Evolutionary conservation across 1,140 invertebrate species (phyloP), one percentile per base, ranked within the genome.

Genomic region (Mactra quadrangularis): DNA sequence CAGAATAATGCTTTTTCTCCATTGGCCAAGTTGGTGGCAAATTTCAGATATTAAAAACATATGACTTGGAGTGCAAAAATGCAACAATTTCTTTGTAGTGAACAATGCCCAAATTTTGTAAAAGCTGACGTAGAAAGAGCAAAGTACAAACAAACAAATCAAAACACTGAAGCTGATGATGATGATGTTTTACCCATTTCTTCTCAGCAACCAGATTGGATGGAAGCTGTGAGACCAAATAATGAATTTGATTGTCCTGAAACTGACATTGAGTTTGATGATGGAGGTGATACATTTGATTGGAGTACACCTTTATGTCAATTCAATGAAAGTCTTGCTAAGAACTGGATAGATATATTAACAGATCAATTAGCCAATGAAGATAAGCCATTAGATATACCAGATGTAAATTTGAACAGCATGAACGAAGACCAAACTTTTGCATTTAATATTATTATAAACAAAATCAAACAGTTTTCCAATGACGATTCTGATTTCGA

Each of bases 61-160:
- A 22, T n/a, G 6, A 52, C 45, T 33, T 86, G 79, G 75, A 33
- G 15, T 38, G 62, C 83, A 35, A 57, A 15, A 66, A 66, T 85
- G 52, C 7, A 17, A 29, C 1, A 45, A 7, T 85, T 85, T 31
- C 31, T 78, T 29, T 11, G 35, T 25, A 33, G 41, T 52, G 62
- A 82, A 25, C 15, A 38, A 19, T 87, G 75, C 22, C 84, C 86
- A 19, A 85, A 85, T 62, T 85, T 87, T 77, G 50, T 85, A 7
- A 84, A 79, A 68, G 79, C 74, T 52, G 83, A 84, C 27, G 41
- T 85, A 25, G 79, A 83, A 59, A 57, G 72, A 31, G 74, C 70
- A 47, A 83, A 83, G 57, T 15, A 27, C 0, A 31, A 76, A 3
- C n/a, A n/a, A n/a, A n/a, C n/a, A n/a, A n/a, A n/a, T n/a, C n/a